Conservation (phyloP, 2,888 invertebrate genomes). For the Drosophila kanekoi region DNA sequence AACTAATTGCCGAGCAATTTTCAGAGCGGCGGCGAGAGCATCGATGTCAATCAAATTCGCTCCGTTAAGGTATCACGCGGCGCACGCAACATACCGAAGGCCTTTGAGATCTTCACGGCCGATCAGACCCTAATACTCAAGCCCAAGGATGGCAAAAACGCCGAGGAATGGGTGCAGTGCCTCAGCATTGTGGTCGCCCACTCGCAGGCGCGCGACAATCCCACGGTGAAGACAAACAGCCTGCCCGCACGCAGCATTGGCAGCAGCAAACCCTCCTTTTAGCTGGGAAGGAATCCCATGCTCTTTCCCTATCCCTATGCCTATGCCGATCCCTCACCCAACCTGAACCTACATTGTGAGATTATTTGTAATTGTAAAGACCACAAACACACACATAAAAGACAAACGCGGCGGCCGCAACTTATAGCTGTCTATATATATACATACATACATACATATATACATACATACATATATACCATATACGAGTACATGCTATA, state of each 20-base stretch:
- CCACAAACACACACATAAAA: conserved; percentile 48
- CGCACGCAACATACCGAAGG: conserved; percentile 96
- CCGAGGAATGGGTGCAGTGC: conserved; percentile 98
- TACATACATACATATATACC: conserved; percentile 25
- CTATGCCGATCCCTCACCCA: conserved; percentile 2
- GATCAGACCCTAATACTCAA: conserved; percentile 96
- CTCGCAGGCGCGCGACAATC: conserved; percentile 85
- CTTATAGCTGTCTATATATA: conserved; percentile 49
- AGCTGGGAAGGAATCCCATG: conserved; percentile 37
- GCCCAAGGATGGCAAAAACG: conserved; percentile 97
- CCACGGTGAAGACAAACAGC: conserved; percentile 85
- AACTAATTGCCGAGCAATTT: background rate
- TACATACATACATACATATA: conserved; percentile 26
- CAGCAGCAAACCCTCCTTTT: conserved; percentile 84
- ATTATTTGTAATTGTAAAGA: conserved; percentile 79
- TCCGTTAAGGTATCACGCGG: conserved; percentile 97
- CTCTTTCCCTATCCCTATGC: background rate
- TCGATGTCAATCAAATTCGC: conserved; percentile 96
- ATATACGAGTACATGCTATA: conserved; percentile 28
- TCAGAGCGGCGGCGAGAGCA: conserved; percentile 93
- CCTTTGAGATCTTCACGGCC: conserved; percentile 98
- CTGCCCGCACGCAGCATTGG: conserved; percentile 85
- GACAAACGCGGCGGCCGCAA: conserved; percentile 56
- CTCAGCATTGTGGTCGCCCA: conserved; percentile 96
- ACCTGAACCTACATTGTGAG: conserved; percentile 70